A percentile compares a stretch with the other conserved stretches of the same genome.
Evolutionary conservation across 2,888 invertebrate species (phyloP).

Genomic region (Acleris holmiana): DNA sequence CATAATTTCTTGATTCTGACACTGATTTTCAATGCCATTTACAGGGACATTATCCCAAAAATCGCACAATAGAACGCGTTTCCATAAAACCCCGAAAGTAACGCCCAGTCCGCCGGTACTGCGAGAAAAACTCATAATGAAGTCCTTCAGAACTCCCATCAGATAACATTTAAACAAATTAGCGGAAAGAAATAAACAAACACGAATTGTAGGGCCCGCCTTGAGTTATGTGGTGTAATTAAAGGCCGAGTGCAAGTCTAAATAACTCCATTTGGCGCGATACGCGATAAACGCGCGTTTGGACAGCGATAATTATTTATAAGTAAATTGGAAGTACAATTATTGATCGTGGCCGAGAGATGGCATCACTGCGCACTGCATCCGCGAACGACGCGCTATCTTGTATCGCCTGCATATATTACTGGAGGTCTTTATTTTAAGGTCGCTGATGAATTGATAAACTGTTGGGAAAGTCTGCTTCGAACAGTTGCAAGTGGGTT

Average conservation of each 20-base stretch:
- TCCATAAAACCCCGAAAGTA: background rate
- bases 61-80: slow-evolving; percentile 1
- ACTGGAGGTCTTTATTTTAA: slow-evolving; percentile 31
- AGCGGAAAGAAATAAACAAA: slow-evolving; percentile 67
- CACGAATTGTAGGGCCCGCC: slow-evolving; percentile 47
- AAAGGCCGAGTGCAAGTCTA: slow-evolving; percentile 57
- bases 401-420: slow-evolving; percentile 35
- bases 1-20: too few relatives aligned
- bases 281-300: slow-evolving; percentile 61
- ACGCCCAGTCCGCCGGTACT: background rate
- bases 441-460: slow-evolving; percentile 29
- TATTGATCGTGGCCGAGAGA: slow-evolving; percentile 25
- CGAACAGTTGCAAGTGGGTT: background rate
- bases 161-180: slow-evolving; percentile 75
- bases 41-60: too few relatives aligned
- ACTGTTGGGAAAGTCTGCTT: slow-evolving; percentile 16
- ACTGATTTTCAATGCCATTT: too few relatives aligned
- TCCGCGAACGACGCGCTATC: slow-evolving; percentile 25
- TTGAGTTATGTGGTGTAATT: slow-evolving; percentile 77
- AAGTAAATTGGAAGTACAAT: slow-evolving; percentile 63
- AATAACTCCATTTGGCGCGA: slow-evolving; percentile 58
- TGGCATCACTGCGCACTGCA: slow-evolving; percentile 4
- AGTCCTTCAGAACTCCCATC: slow-evolving; percentile 50
- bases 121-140: slow-evolving; percentile 65
- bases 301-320: slow-evolving; percentile 68